These are phyloP conservation scores for Silurus aristotelis DNA, from an alignment of 2,797 vertebrate species.

Conservation along the genomic window DNA sequence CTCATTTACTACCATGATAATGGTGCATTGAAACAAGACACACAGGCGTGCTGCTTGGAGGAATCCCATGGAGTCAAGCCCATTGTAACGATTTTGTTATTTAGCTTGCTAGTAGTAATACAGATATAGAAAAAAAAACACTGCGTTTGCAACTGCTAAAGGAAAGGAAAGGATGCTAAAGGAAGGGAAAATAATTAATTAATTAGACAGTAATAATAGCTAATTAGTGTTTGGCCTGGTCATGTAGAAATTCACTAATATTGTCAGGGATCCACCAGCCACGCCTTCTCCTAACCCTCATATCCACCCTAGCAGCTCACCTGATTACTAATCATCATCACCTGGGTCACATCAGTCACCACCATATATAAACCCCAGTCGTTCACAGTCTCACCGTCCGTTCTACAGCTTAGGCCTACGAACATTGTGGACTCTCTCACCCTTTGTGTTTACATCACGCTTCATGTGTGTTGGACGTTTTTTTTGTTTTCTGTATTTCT, in stretches of 20 bases:
- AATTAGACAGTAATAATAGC: neutral
- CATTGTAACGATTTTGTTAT: neutral
- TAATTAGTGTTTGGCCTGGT: neutral
- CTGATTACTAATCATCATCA: no score
- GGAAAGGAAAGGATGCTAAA: neutral
- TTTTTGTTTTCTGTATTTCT: no score
- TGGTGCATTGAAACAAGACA: neutral
- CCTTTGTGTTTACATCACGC: no score
- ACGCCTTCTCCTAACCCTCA: no score
- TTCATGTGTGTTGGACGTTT: no score
- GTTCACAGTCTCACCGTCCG: no score
- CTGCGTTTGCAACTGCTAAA: neutral
- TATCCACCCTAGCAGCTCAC: no score
- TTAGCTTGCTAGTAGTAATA: neutral
- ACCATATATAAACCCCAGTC: no score
- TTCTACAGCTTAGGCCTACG: no score
- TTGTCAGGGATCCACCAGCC: no score
- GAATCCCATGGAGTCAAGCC: neutral
- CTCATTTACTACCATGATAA: constrained; percentile 24
- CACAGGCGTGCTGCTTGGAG: neutral
- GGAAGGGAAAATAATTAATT: neutral
- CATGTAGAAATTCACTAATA: neutral
- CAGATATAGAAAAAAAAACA: neutral
- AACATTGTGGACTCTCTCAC: no score
- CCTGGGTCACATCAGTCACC: no score